These are phyloP conservation scores for Acrocephalus arundinaceus DNA, from an alignment of 2,113 vertebrate genomes.

Conservation along the genomic window DNA sequence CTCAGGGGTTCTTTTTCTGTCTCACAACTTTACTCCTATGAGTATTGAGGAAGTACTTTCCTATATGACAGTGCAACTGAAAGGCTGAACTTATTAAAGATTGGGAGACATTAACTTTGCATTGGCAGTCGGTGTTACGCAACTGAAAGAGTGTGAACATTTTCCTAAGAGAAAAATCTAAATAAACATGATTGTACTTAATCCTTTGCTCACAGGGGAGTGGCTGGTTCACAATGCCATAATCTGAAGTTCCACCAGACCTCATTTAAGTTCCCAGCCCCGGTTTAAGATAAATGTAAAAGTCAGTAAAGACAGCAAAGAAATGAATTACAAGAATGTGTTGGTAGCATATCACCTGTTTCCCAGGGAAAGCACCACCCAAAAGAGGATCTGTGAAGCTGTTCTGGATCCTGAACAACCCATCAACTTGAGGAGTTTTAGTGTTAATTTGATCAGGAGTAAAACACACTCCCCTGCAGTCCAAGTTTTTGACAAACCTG, in stretches of 20 bases:
- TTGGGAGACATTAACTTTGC: not conserved
- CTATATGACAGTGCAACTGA: not conserved
- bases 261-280: not conserved
- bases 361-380: not conserved
- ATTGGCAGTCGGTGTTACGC: not conserved
- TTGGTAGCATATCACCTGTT: not conserved
- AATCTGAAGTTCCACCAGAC: not conserved
- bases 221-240: not conserved
- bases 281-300: not conserved
- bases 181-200: not conserved
- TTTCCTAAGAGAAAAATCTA: not conserved
- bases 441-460: not conserved
- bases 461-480: not conserved
- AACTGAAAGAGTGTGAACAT: not conserved
- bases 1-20: not conserved
- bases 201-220: fast-evolving
- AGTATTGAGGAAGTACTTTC: not conserved
- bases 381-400: not conserved
- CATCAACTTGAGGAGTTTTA: not conserved
- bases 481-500: not conserved
- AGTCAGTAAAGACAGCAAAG: not conserved
- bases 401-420: not conserved
- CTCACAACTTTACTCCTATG: not conserved
- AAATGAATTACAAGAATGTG: not conserved
- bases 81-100: not conserved